These are phyloP conservation scores for Geococcyx californianus DNA, from an alignment of 2,113 vertebrate genomes.

Conservation along the genomic window DNA sequence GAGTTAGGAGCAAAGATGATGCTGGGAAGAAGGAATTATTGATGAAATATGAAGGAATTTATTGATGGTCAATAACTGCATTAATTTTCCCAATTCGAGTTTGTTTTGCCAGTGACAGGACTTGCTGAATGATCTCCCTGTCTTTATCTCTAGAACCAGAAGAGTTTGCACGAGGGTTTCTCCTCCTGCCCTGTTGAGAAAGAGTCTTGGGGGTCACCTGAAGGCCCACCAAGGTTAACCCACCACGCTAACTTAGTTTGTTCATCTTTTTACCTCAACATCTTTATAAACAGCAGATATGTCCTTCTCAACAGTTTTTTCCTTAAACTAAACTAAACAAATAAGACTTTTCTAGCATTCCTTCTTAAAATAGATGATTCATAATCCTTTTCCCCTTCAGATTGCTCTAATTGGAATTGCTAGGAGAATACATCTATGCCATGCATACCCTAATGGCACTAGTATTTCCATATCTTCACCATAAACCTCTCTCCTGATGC, in stretches of 20 bases:
- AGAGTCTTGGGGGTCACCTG: background rate
- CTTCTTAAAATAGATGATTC: background rate
- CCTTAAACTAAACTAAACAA: background rate
- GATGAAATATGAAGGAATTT: too few species aligned
- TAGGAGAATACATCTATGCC: background rate
- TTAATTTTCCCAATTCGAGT: background rate
- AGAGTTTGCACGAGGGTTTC: background rate
- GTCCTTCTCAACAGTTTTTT: background rate
- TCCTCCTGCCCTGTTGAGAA: background rate
- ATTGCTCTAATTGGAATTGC: background rate
- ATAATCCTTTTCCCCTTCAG: background rate
- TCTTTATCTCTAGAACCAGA: accelerated
- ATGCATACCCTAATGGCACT: background rate
- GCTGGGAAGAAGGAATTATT: background rate
- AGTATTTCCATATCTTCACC: background rate
- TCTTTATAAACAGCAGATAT: background rate
- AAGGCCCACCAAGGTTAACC: background rate
- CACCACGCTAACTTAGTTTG: background rate
- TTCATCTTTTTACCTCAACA: background rate
- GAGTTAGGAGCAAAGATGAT: background rate
- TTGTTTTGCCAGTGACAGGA: background rate
- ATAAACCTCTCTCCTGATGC: background rate
- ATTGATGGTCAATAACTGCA: background rate
- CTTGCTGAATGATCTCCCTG: background rate
- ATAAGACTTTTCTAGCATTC: background rate